Evolutionary conservation across 2,113 vertebrate species (phyloP), one percentile per base, ranked within the genome.

Genomic region (Dasyurus viverrinus): DNA sequence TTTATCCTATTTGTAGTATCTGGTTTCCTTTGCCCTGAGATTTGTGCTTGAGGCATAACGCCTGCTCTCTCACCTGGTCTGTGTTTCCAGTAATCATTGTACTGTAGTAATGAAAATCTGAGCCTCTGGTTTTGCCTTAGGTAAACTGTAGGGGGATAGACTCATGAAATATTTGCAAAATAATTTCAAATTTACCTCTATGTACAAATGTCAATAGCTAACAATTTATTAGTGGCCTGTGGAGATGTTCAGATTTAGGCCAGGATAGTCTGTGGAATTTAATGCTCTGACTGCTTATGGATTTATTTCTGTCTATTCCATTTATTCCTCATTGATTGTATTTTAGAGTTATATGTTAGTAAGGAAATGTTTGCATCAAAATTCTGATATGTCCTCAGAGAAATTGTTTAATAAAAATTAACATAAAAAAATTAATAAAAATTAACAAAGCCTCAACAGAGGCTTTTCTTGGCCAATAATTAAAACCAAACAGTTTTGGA

Each of bases 201-300:
- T 6, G 22, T 54, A 46, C 94, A 96, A 97, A 84, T 54, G 54
- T 54, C 53, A 89, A 89, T 92, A 97, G 93, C 94, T 92, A 97
- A 91, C 95, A 90, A 27, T 95, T 97, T 96, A 97, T 53, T 96
- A 97, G 89, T 91, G 52, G 89, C 5, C 57, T 92, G 60, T 4
- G 0, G 92, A 89, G 97, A 92, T 97, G 92, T 95, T 93, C 95
- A 54, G 96, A 99, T 96, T 95, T 97, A 84, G 98, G 98, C 98
- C 97, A 97, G 98, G 98, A 97, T 97, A 95, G 97, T 96, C 90
- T 98, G 97, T 97, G 98, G 98, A 98, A 98, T 99, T 99, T 98
- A 99, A 99, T 98, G 98, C 99, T 99, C 98, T 97, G 98, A 97
- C 98, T 98, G 98, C 97, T 98, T 98, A 98, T 99, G 98, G 98